Evolutionary conservation across 2,888 invertebrate species (phyloP).

Genomic region (Gymnosoma rotundatum): DNA sequence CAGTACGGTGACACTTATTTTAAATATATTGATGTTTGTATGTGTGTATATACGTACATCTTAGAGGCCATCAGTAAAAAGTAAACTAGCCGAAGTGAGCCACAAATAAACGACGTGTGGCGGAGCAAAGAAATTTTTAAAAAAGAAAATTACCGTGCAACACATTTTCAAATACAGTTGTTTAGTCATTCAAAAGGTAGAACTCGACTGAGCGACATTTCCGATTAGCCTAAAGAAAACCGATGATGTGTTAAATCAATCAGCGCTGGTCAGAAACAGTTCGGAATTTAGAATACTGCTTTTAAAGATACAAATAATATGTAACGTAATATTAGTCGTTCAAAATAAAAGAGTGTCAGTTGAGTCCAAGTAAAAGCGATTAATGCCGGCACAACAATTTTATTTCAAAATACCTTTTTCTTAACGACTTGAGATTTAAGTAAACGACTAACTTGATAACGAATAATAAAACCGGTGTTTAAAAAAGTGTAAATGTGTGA

Average conservation of each 20-base stretch:
- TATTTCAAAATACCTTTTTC: slow-evolving; percentile 26
- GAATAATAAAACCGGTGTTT: slow-evolving; percentile 30
- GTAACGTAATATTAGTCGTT: neutral
- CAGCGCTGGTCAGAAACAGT: slow-evolving; percentile 27
- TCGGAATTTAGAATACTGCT: slow-evolving; percentile 20
- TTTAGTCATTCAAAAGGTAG: slow-evolving; percentile 68
- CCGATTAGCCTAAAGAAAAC: slow-evolving; percentile 38
- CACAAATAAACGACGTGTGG: slow-evolving; percentile 50
- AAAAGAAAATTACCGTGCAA: slow-evolving; percentile 54
- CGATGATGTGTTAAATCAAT: slow-evolving; percentile 48
- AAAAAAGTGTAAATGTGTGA: slow-evolving; percentile 3
- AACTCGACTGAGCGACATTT: slow-evolving; percentile 64
- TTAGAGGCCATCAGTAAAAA: slow-evolving; percentile 54
- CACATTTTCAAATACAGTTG: slow-evolving; percentile 51
- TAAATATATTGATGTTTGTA: neutral
- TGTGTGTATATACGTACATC: slow-evolving; percentile 2
- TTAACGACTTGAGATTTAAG: slow-evolving; percentile 55
- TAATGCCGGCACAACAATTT: slow-evolving; percentile 22
- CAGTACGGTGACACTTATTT: slow-evolving; percentile 17
- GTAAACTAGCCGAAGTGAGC: slow-evolving; percentile 36
- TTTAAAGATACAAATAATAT: too few species aligned
- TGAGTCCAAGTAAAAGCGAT: neutral
- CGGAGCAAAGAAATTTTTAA: slow-evolving; percentile 45
- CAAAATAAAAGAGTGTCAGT: slow-evolving; percentile 9
- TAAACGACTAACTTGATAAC: slow-evolving; percentile 58